These are phyloP conservation scores for Catocala nupta DNA, from an alignment of 2,888 invertebrate species.

Conservation along the genomic window DNA sequence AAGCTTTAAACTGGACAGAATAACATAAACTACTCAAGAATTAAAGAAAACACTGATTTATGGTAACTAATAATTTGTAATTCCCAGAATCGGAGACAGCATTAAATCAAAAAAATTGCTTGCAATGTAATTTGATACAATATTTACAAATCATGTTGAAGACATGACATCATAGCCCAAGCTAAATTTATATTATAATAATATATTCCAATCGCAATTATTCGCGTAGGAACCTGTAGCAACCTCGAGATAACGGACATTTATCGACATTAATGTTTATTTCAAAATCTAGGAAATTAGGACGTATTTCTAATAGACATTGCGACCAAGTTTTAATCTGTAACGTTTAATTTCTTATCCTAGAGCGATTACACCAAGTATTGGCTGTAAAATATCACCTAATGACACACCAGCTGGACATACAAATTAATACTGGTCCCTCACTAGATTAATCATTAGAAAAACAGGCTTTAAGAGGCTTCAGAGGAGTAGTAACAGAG, in stretches of 20 bases:
- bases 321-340: too few species aligned
- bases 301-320: too few species aligned
- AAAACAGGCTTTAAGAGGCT: conserved; percentile 11
- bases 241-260: too few species aligned
- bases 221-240: background rate
- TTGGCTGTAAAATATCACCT: background rate
- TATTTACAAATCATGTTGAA: background rate
- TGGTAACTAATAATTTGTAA: too few species aligned
- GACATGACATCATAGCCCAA: background rate
- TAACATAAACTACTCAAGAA: too few species aligned
- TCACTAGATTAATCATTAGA: conserved; percentile 19
- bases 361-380: background rate
- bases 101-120: background rate
- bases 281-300: too few species aligned
- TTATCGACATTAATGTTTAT: too few species aligned
- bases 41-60: too few species aligned
- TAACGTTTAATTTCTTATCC: background rate
- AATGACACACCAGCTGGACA: conserved; percentile 6
- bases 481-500: background rate
- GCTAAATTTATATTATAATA: background rate
- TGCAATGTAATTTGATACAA: background rate
- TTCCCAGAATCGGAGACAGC: background rate
- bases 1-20: too few species aligned
- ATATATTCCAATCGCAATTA: background rate
- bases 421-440: conserved; percentile 13